Evolutionary conservation across 1,140 invertebrate genomes (phyloP), one percentile per base, ranked within the genome.

Genomic region (Lepidurus packardi): DNA sequence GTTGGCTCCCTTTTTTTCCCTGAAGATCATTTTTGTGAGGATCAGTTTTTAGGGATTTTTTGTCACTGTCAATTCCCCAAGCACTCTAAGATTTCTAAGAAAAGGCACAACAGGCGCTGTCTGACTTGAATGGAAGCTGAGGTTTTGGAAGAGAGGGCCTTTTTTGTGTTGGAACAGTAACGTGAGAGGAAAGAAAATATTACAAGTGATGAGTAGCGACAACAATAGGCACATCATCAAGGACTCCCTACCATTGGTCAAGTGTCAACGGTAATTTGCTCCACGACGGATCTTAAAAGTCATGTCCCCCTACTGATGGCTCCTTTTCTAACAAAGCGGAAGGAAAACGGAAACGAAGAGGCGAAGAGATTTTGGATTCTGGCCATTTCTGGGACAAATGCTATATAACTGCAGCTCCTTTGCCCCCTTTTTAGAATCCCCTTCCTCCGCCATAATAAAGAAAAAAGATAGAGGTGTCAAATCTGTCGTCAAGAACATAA

Each of bases 221-320:
- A 65, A 65, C 53, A 65, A 65, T 65, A 65, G 53, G 53, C 21
- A 21, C 53, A 65, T 65, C 53, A 65, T 65, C 53, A 65, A 65
- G 53, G 21, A 13, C 53, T 65, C 53, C 21, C 53, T 65, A 65
- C 53, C 21, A 65, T 21, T 65, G 53, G 53, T 65, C 53, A 65
- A 65, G 53, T 65, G 53, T 65, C 53, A 65, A 65, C 53, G 16
- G 53, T 65, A 65, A 65, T 65, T 65, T 65, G 53, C 21, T 65
- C 53, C 53, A 13, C 53, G 9, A 7, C 16, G 21, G 13, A 65
- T 13, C 13, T 21, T 47, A 13, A 13, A 5, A n/a, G 53, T 65
- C 53, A 1, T 16, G 16, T 65, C 34, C 21, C 21, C 53, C 53
- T 11, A 65, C 9, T 65, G 53, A 65, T 21, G 53, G 13, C 53